Base-by-base conservation (phyloP, 30 jellyfish, hydroid and myxozoan genomes). In the Aurelia sp. region DNA sequence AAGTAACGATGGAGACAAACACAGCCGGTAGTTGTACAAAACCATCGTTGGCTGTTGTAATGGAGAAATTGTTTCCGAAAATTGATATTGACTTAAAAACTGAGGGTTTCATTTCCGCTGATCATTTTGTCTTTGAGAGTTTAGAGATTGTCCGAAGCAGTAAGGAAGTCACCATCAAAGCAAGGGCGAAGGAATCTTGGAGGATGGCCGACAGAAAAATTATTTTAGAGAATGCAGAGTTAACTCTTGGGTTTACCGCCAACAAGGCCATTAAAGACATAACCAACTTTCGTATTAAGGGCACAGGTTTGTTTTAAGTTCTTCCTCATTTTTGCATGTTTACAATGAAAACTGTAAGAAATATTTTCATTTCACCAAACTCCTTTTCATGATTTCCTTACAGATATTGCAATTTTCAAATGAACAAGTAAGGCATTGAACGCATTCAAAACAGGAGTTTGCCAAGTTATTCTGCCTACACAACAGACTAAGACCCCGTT, bases 211-310 rank as follows among this genome's bases (percentile, higher is more conserved):
- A 40, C 5, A 40, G 51, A 40, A 21, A 27, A 40, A 51, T 75
- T 62, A 35, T 53, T 53, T 58, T 75, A 18, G 35, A 13, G 12
- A 72, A 75, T 22, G 86, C 62, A 17, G 31, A 27, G 0, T 41
- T 75, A n/a, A 75, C 86, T 9, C 86, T 75, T 55, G 86, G 86
- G 53, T 75, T 75, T 27, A 52, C 73, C 15, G 74, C 86, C 19
- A 74, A 74, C 11, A 4, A 75, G 53, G 5, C 44, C 40, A 20
- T 75, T 10, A 35, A 7, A 20, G 86, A 72, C 63, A 57, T 75
- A 0, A 18, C 52, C 74, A 13, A 52, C 16, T 75, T 74, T 74
- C 57, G 55, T 12, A 55, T 75, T 59, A 19, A 75, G 41, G 64
- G 38, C 10, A 72, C 27, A 75, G 86, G 86, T 75, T 40, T 40